phyloP scores from a whole-genome alignment of 2,888 invertebrate genomes.

The Bombyx huttoni region DNA sequence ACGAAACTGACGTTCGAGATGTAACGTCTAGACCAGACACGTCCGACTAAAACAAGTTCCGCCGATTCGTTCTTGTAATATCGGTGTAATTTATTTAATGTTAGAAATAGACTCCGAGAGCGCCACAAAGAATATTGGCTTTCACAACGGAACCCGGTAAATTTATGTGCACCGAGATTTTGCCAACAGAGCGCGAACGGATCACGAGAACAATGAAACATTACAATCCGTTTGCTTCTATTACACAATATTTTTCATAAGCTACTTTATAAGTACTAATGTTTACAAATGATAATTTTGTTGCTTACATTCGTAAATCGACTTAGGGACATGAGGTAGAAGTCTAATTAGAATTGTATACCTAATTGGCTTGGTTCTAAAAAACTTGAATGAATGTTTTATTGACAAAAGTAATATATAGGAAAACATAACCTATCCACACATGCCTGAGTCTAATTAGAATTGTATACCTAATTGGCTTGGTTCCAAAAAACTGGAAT shows the following conservation, averaged over 20 bases:
- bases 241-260: neutral
- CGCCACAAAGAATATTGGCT: conserved; percentile 70
- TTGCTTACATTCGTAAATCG: neutral
- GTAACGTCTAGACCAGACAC: conserved; percentile 47
- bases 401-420: no score
- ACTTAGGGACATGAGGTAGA: no score
- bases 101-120: conserved; percentile 63
- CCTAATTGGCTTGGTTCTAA: no score
- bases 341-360: no score
- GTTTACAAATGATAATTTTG: neutral
- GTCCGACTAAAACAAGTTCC: conserved; percentile 56
- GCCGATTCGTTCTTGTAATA: conserved; percentile 68
- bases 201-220: conserved; percentile 44
- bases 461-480: no score
- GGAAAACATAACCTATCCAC: no score
- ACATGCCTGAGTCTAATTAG: no score
- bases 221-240: neutral
- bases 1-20: conserved; percentile 51
- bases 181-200: conserved; percentile 35
- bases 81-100: conserved; percentile 70
- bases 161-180: conserved; percentile 67
- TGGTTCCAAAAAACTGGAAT: no score
- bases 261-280: neutral
- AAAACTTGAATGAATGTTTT: no score
- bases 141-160: conserved; percentile 67